Conservation (phyloP, 2,113 vertebrate species). For the Himantopus leucocephalus region DNA sequence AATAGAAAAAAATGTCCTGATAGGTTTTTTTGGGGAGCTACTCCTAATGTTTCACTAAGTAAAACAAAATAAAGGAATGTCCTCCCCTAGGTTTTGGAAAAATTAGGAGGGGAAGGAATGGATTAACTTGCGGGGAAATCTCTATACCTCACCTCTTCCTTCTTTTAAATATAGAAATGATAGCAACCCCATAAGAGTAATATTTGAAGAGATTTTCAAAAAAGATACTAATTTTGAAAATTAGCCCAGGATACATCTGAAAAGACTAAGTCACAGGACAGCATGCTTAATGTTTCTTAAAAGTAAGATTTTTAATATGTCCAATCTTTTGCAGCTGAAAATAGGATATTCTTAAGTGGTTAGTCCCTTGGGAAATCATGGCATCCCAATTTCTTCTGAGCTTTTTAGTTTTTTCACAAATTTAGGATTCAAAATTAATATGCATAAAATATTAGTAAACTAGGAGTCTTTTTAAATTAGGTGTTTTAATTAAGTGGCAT, state of each 20-base stretch:
- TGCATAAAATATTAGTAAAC: neutral
- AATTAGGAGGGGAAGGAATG: neutral
- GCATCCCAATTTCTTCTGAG: neutral
- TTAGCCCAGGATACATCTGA: fast-evolving
- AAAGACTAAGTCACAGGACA: neutral
- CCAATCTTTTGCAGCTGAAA: neutral
- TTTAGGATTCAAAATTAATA: neutral
- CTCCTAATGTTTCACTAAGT: neutral
- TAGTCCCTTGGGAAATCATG: neutral
- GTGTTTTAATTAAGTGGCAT: neutral
- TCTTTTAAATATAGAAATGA: neutral
- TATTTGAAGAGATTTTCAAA: neutral
- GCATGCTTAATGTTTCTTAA: neutral
- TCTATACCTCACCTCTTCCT: neutral
- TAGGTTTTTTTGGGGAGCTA: neutral
- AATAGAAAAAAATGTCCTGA: neutral
- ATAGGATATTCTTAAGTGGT: neutral
- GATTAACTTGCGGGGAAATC: neutral
- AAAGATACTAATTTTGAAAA: neutral
- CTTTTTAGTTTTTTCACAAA: neutral
- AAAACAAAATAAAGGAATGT: neutral
- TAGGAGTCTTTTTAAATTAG: neutral
- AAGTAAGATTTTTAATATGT: neutral
- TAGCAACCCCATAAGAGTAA: neutral
- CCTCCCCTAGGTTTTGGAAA: neutral